phyloP scores from a whole-genome alignment of 2,113 vertebrate species.

The human (Homo sapiens) region GRCh38 chr7:54090501-54091000 shows the following conservation, averaged over 20 bases:
- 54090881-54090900: accelerated
- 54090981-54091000: no score
- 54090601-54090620: not conserved
- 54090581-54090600: not conserved
- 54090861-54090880: not conserved
- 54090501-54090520: not conserved
- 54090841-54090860: not conserved
- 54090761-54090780: accelerated
- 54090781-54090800: no score
- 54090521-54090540: not conserved
- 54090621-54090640: not conserved
- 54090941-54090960: not conserved
- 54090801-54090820: accelerated
- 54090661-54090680: not conserved
- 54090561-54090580: accelerated
- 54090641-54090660: not conserved
- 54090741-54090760: not conserved
- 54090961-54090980: not conserved
- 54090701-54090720: not conserved
- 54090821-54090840: no score
- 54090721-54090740: not conserved
- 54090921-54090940: accelerated
- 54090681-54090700: no score
- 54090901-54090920: accelerated
- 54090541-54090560: not conserved